Conservation (phyloP, 2,797 vertebrate genomes). For the Hemibagrus guttatus region DNA sequence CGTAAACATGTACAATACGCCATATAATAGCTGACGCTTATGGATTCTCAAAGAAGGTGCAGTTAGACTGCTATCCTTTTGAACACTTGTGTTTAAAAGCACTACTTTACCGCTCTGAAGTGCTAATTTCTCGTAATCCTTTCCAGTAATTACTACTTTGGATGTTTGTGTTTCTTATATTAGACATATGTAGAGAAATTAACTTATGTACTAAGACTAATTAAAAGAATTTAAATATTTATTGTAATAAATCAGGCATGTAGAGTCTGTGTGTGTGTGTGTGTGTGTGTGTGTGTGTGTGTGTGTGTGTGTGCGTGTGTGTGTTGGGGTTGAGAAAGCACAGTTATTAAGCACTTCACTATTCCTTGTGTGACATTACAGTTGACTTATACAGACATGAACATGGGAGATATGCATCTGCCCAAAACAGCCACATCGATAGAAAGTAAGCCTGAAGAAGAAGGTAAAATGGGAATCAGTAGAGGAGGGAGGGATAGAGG, state of each 20-base stretch:
- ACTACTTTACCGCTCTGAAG: not conserved
- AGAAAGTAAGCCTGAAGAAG: slow-evolving; percentile 5
- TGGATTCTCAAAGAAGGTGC: not conserved
- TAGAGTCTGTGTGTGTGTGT: not conserved
- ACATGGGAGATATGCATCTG: slow-evolving; percentile 40
- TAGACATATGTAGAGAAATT: slow-evolving; percentile 6
- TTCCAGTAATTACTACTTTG: slow-evolving; percentile 4
- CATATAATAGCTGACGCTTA: not conserved
- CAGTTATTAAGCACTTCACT: not conserved
- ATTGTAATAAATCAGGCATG: not conserved
- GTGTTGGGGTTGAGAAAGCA: not conserved
- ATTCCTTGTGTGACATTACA: not conserved
- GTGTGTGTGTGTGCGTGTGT: not conserved
- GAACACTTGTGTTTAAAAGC: not conserved
- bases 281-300: not conserved
- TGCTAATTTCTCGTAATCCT: not conserved
- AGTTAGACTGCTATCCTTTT: not conserved
- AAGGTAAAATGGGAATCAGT: slow-evolving; percentile 5
- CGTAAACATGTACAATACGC: not conserved
- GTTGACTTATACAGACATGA: slow-evolving; percentile 43
- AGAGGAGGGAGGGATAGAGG: not conserved
- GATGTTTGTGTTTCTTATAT: slow-evolving; percentile 4
- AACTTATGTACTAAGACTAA: not conserved
- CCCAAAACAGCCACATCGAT: slow-evolving; percentile 38
- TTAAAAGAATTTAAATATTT: not conserved